Evolutionary conservation across 2,888 invertebrate genomes (phyloP).

Genomic region (Tiphia femorata): DNA sequence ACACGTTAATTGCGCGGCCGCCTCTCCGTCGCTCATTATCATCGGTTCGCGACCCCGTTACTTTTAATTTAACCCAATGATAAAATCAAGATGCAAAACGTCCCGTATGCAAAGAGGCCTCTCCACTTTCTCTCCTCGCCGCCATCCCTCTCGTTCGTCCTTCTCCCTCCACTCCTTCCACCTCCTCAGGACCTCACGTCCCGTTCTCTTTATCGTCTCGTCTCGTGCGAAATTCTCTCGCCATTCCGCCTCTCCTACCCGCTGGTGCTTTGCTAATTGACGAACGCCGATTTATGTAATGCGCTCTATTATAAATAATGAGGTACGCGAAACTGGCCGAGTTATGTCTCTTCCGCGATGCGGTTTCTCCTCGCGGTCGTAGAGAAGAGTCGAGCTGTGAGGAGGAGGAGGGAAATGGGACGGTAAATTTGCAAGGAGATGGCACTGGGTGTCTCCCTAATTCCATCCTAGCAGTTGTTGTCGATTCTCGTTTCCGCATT

Average conservation of each 20-base stretch:
- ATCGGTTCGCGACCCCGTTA: slow-evolving; percentile 21
- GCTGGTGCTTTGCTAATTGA: slow-evolving; percentile 5
- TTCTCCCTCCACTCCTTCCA: background rate
- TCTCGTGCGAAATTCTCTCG: slow-evolving; percentile 15
- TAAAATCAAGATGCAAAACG: slow-evolving; percentile 33
- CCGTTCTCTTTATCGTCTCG: background rate
- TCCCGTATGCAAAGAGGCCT: slow-evolving; percentile 22
- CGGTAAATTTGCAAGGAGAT: too few relatives aligned
- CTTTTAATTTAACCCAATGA: slow-evolving; percentile 30
- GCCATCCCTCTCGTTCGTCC: background rate
- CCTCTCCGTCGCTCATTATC: slow-evolving; percentile 28
- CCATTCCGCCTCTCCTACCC: too few relatives aligned
- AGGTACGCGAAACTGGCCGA: background rate
- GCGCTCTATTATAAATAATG: slow-evolving; percentile 11
- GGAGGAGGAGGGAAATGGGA: background rate
- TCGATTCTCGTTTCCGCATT: too few relatives aligned
- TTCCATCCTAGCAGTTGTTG: too few relatives aligned
- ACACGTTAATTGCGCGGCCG: background rate
- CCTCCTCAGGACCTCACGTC: too few relatives aligned
- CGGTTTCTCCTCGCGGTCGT: slow-evolving; percentile 14
- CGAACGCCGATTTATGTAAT: background rate
- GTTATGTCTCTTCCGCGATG: too few relatives aligned
- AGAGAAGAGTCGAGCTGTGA: slow-evolving; percentile 26
- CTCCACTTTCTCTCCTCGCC: background rate
- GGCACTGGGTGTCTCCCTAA: too few relatives aligned